Evolutionary conservation across 1,140 invertebrate species (phyloP).

Genomic region (Neodiprion fabricii): DNA sequence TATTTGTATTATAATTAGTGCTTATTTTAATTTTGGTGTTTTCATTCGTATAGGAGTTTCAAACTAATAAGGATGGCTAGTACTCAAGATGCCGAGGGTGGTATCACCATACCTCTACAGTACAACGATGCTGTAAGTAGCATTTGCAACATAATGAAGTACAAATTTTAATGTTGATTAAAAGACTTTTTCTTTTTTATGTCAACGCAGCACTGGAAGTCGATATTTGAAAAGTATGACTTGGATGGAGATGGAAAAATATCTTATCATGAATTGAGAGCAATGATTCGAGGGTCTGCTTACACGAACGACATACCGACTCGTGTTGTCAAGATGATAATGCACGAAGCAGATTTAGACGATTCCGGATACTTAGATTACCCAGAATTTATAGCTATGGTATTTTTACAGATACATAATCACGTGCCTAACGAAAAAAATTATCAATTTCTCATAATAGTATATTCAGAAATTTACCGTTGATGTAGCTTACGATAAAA

Average conservation of each 20-base stretch:
- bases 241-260: constrained; percentile 76
- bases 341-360: constrained; percentile 74
- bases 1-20: background rate
- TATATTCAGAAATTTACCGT: background rate
- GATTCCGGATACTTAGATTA: constrained; percentile 77
- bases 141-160: no score
- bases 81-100: constrained; percentile 47
- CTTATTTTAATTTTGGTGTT: background rate
- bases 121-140: constrained; percentile 53
- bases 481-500: constrained; percentile 6
- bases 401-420: constrained; percentile 54
- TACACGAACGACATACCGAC: constrained; percentile 76
- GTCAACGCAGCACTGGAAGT: constrained; percentile 53
- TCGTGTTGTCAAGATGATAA: constrained; percentile 73
- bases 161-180: no score
- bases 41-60: constrained; percentile 46
- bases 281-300: constrained; percentile 67
- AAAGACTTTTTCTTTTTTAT: no score
- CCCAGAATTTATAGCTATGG: constrained; percentile 82
- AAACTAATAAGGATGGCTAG: constrained; percentile 53
- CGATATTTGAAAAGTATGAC: constrained; percentile 73
- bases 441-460: background rate
- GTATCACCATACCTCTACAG: constrained; percentile 54
- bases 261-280: constrained; percentile 72
- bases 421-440: background rate